phyloP scores from a whole-genome alignment of 2,113 vertebrate species.

The Deroptyus accipitrinus region DNA sequence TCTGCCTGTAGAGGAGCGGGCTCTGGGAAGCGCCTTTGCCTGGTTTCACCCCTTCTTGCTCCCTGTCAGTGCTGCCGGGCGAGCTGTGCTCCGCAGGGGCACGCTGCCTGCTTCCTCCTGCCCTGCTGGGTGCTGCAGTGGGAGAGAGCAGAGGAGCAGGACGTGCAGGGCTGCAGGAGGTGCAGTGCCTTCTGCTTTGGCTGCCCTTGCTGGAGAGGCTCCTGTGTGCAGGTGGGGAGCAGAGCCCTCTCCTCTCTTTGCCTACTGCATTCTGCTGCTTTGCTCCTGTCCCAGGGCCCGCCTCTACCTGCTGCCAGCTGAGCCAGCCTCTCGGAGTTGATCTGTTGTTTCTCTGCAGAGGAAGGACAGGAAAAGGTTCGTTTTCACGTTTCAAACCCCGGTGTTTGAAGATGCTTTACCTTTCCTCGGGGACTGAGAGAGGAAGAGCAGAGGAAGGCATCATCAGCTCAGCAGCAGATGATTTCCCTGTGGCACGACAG shows the following conservation, averaged over 20 bases:
- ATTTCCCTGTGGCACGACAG: background rate
- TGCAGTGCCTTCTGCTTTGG: background rate
- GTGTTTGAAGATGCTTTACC: background rate
- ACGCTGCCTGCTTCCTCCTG: background rate
- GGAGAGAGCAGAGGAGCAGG: background rate
- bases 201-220: background rate
- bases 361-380: background rate
- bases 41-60: background rate
- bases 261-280: background rate
- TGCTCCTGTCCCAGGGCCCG: background rate
- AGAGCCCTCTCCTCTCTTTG: background rate
- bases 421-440: background rate
- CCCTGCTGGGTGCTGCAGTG: background rate
- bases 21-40: background rate
- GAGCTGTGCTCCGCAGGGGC: background rate
- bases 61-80: background rate
- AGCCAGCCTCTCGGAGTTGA: background rate
- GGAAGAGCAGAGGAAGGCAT: background rate
- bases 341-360: constrained; percentile 38
- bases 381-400: background rate
- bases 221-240: background rate
- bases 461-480: background rate
- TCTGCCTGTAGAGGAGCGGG: rapidly evolving
- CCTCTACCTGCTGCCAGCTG: constrained; percentile 50
- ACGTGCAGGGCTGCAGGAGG: background rate